Base-by-base conservation (phyloP, 2,888 invertebrate species). In the Agrochola lychnidis region DNA sequence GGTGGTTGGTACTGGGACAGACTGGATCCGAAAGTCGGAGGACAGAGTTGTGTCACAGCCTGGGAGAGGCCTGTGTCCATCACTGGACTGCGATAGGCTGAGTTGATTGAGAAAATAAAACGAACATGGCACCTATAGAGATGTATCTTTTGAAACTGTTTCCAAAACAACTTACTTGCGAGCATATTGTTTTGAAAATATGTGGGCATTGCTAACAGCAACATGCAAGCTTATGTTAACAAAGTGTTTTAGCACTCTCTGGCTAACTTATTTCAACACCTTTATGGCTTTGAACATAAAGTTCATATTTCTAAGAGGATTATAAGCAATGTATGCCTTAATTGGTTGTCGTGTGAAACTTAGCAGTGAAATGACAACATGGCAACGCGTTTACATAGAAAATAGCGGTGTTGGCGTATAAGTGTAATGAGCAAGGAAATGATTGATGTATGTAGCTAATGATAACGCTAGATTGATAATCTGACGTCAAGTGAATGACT, bases 331-430 rank as follows among this genome's bases (percentile, higher is more conserved):
- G 48, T 40, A 22, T 69, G 19, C 30, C 63, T 22, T 83, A 76
- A 87, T 85, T 84, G 78, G 81, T 45, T 72, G 81, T 85, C 86
- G 88, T 90, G 91, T 91, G 90, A 92, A 91, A 88, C 83, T 78
- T 85, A 85, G 80, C 83, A 85, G 86, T 84, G 82, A 86, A 87
- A 81, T 88, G 86, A 87, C 83, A 88, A 86, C 87, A 89, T 87
- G 72, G 74, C 51, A 79, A 76, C 79, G 85, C 85, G 88, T 91
- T 91, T 89, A 84, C 85, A 81, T 85, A 82, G 87, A 85, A 87
- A 85, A 82, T 87, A 85, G 87, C 81, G 78, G 79, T 72, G 59
- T 62, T 70, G 62, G 84, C 85, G 83, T 84, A 69, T 64, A 42
- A 22, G 45, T 51, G 62, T 57, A 59, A 73, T 62, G 56, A 64